Conservation (phyloP, 2,113 vertebrate genomes). For the Pantherophis guttatus region DNA sequence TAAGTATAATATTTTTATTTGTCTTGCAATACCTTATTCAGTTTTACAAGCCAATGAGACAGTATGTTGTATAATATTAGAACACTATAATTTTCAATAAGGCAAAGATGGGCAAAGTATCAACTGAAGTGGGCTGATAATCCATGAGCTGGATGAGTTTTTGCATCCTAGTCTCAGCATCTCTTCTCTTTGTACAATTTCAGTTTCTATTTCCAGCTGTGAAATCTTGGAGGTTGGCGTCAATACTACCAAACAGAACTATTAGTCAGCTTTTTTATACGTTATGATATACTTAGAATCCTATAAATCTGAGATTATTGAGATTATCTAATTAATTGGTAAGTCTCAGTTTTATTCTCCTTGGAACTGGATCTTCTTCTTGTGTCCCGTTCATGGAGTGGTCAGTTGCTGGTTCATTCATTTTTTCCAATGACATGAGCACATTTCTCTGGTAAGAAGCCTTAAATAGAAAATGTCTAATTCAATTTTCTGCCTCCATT, state of each 20-base stretch:
- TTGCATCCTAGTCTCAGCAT: neutral
- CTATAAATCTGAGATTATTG: neutral
- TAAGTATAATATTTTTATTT: neutral
- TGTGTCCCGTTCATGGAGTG: neutral
- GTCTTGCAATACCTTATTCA: neutral
- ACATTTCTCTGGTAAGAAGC: constrained; percentile 1
- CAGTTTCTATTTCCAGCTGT: neutral
- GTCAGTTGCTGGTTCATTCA: neutral
- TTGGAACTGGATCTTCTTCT: neutral
- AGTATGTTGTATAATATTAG: neutral
- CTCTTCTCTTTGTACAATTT: neutral
- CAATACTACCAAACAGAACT: neutral
- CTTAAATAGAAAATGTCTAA: neutral
- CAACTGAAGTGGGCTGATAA: neutral
- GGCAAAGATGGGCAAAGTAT: neutral
- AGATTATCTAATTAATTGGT: neutral
- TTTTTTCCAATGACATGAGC: neutral
- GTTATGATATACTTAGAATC: neutral
- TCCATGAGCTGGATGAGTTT: neutral
- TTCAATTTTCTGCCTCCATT: constrained; percentile 4
- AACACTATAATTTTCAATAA: neutral
- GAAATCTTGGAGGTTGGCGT: neutral
- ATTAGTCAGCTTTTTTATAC: neutral
- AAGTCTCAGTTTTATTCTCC: neutral
- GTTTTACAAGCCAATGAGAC: neutral